Evolutionary conservation across 1,140 invertebrate genomes (phyloP).

Genomic region (Phortica variegata): DNA sequence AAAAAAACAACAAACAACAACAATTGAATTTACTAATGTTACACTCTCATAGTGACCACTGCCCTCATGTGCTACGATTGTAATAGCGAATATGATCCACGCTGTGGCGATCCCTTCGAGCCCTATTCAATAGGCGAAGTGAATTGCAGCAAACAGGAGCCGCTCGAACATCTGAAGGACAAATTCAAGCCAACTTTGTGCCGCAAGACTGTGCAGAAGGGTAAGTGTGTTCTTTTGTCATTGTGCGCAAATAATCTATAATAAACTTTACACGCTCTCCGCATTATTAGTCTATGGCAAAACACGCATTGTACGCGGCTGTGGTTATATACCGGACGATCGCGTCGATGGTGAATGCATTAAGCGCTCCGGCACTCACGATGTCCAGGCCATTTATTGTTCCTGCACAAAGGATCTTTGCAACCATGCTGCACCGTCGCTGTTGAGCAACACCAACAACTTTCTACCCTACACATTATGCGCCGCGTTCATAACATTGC

Average conservation of each 20-base stretch:
- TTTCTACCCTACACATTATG: too few relatives aligned
- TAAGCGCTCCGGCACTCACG: conserved; percentile 70
- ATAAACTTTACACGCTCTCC: background rate
- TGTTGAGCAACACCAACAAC: conserved; percentile 11
- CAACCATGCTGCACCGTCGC: conserved; percentile 60
- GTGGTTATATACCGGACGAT: conserved; percentile 70
- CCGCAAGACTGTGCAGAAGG: conserved; percentile 74
- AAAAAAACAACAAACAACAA: too few relatives aligned
- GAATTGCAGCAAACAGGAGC: conserved; percentile 76
- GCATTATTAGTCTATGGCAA: conserved; percentile 68
- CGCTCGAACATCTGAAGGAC: conserved; percentile 68
- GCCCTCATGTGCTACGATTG: conserved; percentile 73
- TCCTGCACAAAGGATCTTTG: conserved; percentile 73
- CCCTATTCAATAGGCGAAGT: conserved; percentile 76
- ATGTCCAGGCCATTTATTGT: conserved; percentile 73
- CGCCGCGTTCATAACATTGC: too few relatives aligned
- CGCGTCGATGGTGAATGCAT: conserved; percentile 64
- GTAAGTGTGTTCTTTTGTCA: conserved; percentile 39
- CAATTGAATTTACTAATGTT: too few relatives aligned
- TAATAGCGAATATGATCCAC: conserved; percentile 80
- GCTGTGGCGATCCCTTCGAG: conserved; percentile 83
- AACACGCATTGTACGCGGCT: conserved; percentile 70
- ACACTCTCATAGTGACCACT: conserved; percentile 58
- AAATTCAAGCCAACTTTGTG: conserved; percentile 69
- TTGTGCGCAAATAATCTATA: background rate